Conservation (phyloP, 2,888 invertebrate species). For the Fragum sueziense region DNA sequence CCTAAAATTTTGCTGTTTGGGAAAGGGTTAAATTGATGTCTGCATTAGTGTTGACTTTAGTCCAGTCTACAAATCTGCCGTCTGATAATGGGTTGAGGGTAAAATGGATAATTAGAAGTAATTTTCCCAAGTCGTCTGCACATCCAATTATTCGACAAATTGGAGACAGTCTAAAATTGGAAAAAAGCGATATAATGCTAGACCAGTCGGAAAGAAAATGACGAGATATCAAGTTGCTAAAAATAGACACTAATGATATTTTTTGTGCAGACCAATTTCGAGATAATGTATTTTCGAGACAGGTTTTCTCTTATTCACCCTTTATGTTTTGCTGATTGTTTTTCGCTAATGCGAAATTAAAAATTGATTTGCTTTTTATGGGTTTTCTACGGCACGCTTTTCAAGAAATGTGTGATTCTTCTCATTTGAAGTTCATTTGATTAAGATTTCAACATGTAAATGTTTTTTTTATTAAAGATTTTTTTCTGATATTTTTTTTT, state of each 20-base stretch:
- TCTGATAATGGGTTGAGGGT: background rate
- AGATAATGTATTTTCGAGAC: background rate
- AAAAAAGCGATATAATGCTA: constrained; percentile 6
- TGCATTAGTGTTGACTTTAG: too few relatives aligned
- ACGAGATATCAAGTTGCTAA: constrained; percentile 6
- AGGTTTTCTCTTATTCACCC: background rate
- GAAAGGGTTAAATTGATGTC: too few relatives aligned
- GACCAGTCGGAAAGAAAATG: background rate
- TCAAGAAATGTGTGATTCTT: too few relatives aligned
- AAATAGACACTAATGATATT: constrained; percentile 11
- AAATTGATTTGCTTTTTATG: too few relatives aligned
- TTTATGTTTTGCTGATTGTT: background rate
- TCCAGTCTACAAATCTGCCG: too few relatives aligned
- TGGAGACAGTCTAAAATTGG: constrained; percentile 11
- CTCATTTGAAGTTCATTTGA: too few relatives aligned
- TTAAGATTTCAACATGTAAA: too few relatives aligned
- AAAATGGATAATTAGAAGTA: constrained; percentile 10
- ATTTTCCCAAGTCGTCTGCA: constrained; percentile 9
- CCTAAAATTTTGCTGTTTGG: too few relatives aligned
- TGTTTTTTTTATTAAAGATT: too few relatives aligned
- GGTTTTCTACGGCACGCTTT: too few relatives aligned
- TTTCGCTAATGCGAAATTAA: background rate
- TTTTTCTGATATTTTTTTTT: too few relatives aligned
- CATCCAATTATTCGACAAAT: constrained; percentile 1
- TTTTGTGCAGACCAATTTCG: constrained; percentile 3